Evolutionary conservation across 2,113 vertebrate species (phyloP), one percentile per base, ranked within the genome.

Genomic region (Pachypanchax playfairii): DNA sequence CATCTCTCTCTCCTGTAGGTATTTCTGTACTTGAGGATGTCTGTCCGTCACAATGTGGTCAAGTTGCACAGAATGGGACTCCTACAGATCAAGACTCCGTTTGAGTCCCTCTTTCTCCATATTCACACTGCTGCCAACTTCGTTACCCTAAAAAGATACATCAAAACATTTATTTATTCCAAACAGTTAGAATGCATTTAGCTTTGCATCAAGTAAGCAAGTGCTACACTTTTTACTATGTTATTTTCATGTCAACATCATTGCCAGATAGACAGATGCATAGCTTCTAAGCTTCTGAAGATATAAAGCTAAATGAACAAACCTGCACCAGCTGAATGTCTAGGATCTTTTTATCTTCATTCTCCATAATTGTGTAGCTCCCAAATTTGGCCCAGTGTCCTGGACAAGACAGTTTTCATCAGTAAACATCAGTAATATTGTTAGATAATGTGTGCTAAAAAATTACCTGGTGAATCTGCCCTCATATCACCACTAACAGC

Each of bases 301-400:
- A n/a, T n/a, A n/a, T n/a, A n/a, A n/a, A n/a, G n/a, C n/a, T n/a
- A n/a, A n/a, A n/a, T n/a, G 29, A 31, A 28, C 41, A 58, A 10
- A 59, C 58, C 58, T 48, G 58, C 10, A 61, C 12, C n/a, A 61
- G 44, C 29, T 61, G 58, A 46, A 61, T 4, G n/a, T 61, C 58
- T 2, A 61, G 25, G 15, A 61, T 25, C 17, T 24, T 48, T 31
- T 33, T 61, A 44, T 22, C 48, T 2, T 20, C 25, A 21, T 36
- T 21, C 21, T 61, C 15, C 58, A 61, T 61, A 21, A 61, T 29
- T 0, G 58, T 48, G 58, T 48, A 61, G 58, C 58, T 61, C 21
- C 44, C 22, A 24, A 36, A 46, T 33, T 28, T 61, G 11, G 31
- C 44, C 1, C 21, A 38, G 17, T 48, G 22, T 13, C 33, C 58